Evolutionary conservation across 2,113 vertebrate genomes (phyloP).

Genomic region (Donacobius atricapilla): DNA sequence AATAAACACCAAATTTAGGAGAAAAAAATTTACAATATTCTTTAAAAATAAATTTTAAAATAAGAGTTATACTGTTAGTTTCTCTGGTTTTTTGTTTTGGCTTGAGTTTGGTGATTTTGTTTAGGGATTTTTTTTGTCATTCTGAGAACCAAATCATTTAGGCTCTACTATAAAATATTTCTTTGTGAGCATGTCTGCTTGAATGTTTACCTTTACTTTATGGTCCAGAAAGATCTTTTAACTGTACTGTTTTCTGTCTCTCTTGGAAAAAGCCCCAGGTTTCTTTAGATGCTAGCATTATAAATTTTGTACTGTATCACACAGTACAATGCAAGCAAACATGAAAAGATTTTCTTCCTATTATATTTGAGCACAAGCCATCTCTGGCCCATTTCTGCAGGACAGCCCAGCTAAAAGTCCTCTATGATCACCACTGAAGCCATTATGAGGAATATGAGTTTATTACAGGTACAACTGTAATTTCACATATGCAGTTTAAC

Average conservation of each 20-base stretch:
- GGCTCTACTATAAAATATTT: neutral
- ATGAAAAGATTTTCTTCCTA: constrained; percentile 7
- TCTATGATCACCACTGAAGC: neutral
- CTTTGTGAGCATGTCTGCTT: neutral
- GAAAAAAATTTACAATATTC: constrained; percentile 7
- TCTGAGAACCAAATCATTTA: neutral
- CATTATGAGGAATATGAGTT: neutral
- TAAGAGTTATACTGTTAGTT: neutral
- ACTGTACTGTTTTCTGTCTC: neutral
- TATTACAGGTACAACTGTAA: neutral
- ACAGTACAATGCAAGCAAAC: constrained; percentile 18
- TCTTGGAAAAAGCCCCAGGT: constrained; percentile 6
- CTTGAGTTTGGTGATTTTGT: neutral
- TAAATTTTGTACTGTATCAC: constrained; percentile 31
- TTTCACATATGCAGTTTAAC: neutral
- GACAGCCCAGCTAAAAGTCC: neutral
- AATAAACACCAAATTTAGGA: constrained; percentile 47
- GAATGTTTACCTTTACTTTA: constrained; percentile 9
- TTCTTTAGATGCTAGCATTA: constrained; percentile 17
- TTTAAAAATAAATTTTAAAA: neutral
- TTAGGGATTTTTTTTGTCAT: neutral
- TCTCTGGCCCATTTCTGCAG: neutral
- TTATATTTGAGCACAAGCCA: neutral
- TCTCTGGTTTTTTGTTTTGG: neutral
- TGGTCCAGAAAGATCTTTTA: constrained; percentile 38